Conservation (phyloP, 2,113 vertebrate species). For the Danionella cerebrum region DNA sequence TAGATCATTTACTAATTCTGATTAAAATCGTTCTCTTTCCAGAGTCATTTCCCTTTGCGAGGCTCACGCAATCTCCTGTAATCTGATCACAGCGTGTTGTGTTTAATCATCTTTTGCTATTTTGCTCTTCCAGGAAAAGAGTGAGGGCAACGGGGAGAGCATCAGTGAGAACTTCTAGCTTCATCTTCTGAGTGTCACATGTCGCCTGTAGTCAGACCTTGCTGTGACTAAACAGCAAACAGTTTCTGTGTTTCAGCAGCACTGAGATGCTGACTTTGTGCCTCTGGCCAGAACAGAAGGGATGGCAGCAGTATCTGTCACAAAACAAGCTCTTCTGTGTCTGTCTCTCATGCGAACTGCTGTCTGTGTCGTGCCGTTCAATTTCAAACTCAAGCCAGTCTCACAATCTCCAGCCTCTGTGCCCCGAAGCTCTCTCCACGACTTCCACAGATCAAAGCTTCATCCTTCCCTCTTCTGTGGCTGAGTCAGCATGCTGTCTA, state of each 20-base stretch:
- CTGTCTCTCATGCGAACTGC: conserved; percentile 1
- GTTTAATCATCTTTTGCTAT: too few relatives aligned
- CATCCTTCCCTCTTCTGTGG: not conserved
- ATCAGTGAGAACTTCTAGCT: too few relatives aligned
- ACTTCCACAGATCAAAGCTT: conserved; percentile 53
- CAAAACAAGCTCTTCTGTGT: not conserved
- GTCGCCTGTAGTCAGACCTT: not conserved
- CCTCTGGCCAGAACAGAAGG: conserved; percentile 2
- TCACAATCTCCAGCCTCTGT: conserved; percentile 26
- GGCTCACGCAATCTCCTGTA: not conserved
- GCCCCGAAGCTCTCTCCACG: conserved; percentile 21
- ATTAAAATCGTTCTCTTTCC: not conserved
- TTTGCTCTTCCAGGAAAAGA: too few relatives aligned
- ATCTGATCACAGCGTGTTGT: too few relatives aligned
- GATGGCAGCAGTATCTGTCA: not conserved
- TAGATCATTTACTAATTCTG: not conserved
- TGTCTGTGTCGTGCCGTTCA: conserved; percentile 1
- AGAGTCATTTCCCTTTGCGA: not conserved
- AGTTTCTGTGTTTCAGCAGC: not conserved
- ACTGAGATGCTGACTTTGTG: not conserved
- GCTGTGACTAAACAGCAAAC: not conserved
- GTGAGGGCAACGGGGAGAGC: not conserved
- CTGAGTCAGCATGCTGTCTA: conserved; percentile 54
- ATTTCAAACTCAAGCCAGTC: conserved; percentile 26
- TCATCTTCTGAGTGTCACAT: not conserved